Evolutionary conservation across 2,888 invertebrate genomes (phyloP).

Genomic region (Andrena haemorrhoa): DNA sequence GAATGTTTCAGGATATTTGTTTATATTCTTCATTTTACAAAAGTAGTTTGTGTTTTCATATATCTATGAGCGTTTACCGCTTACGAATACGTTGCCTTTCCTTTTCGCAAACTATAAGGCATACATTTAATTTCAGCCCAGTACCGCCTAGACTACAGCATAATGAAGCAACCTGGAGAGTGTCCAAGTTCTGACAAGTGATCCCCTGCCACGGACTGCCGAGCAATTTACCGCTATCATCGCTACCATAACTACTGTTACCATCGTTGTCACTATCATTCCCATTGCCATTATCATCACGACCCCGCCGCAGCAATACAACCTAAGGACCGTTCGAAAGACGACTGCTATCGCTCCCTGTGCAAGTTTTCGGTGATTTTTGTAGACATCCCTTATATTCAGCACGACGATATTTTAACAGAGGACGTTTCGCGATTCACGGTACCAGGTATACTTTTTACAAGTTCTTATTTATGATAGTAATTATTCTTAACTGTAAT

Average conservation of each 20-base stretch:
- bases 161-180: slow-evolving; percentile 84
- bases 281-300: slow-evolving; percentile 70
- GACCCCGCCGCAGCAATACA: slow-evolving; percentile 58
- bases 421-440: slow-evolving; percentile 76
- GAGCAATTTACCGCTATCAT: slow-evolving; percentile 66
- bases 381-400: slow-evolving; percentile 75
- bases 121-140: slow-evolving; percentile 82
- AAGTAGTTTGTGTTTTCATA: background rate
- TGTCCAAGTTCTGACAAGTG: slow-evolving; percentile 85
- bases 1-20: no score
- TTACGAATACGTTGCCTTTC: background rate
- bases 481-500: slow-evolving; percentile 76
- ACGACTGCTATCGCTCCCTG: slow-evolving; percentile 73
- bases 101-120: background rate
- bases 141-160: slow-evolving; percentile 85
- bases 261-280: slow-evolving; percentile 67
- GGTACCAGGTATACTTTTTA: slow-evolving; percentile 81
- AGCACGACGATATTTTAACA: slow-evolving; percentile 77
- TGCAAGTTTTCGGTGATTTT: slow-evolving; percentile 79
- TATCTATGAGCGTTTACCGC: background rate
- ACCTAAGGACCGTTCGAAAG: slow-evolving; percentile 62
- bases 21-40: background rate
- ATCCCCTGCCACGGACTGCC: slow-evolving; percentile 82
- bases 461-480: slow-evolving; percentile 83
- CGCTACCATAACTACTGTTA: slow-evolving; percentile 67